Evolutionary conservation across 2,888 invertebrate species (phyloP), one percentile per base, ranked within the genome.

Genomic region (Ptychoptera albimana): DNA sequence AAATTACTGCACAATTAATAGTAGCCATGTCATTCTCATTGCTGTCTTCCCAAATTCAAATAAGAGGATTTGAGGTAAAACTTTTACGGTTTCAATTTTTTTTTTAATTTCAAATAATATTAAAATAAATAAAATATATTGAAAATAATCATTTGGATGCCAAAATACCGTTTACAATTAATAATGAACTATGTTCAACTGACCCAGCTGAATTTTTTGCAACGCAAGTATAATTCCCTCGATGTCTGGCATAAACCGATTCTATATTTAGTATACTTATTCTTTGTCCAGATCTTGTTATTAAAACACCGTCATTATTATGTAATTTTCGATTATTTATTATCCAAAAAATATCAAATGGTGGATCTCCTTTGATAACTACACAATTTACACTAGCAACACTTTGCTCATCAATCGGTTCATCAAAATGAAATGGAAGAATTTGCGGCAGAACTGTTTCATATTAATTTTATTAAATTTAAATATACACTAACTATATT

Each of bases 321-420:
- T 57, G 60, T 14, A 64, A 54, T 50, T 68, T 61, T 37, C 57
- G 58, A 39, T 68, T 71, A 53, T 73, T 70, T 50, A 70, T 69
- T 46, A 69, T 75, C 86, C 86, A 87, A 41, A 71, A 70, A 47
- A 88, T 80, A 51, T 73, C 73, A 46, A 88, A 68, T 9, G 87
- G 87, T 49, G 78, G 63, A 60, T 88, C 87, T 31, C 87, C 85
- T 61, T 82, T 80, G 52, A 72, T 74, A 16, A 80, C 80, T 36
- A 77, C 73, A 60, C 85, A 86, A 43, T 74, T 74, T 12, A 75
- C 74, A 15, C 79, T 77, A 31, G 77, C 73, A 64, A 75, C 71
- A 55, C 81, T 79, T 51, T 78, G 73, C 51, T 78, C 76, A 56
- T 80, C 77, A 47, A 77, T 70, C 44, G 74, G 72, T 49, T 78